Base-by-base conservation (phyloP, 2,113 vertebrate genomes). In the Nothocercus nigrocapillus region DNA sequence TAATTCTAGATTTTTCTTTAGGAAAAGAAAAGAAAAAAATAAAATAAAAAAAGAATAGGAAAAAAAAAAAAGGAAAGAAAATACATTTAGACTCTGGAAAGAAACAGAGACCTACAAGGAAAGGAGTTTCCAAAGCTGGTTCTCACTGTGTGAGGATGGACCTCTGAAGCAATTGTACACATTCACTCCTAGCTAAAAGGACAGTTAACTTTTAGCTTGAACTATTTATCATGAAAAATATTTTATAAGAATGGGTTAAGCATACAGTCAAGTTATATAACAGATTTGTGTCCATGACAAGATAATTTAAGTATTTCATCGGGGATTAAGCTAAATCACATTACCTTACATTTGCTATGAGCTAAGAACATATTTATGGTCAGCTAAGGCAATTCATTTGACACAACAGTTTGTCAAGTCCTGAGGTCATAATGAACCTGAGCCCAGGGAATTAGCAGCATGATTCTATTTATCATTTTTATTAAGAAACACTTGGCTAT, bases 181-280 rank as follows among this genome's bases (percentile, higher is more conserved):
- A 16, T 4, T 13, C n/a, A 44, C 36, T 87, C 67, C 30, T 69
- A 44, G 44, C 53, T 88, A 45, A 85, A 58, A 76, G n/a, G n/a
- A n/a, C n/a, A n/a, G 25, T 9, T 82, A 79, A 88, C 62, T 93
- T 91, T 89, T 62, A 91, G 67, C 54, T 18, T 30, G 90, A 80
- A 18, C 18, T 66, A 40, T 74, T 89, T 53, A 58, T 59, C 22
- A 62, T n/a, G 32, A 69, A 79, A 79, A 82, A 45, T 5, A 30
- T 74, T 80, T 62, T 66, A 70, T 38, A 15, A 85, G 27, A 21
- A 76, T 21, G 64, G 82, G 18, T 77, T 93, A 74, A 85, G 82
- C 20, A 77, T n/a, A 44, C 1, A 5, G 47, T 69, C 36, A 62
- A 91, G 25, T 94, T 40, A 14, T 61, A 74, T 66, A 80, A 25